Evolutionary conservation across 1,140 invertebrate genomes (phyloP).

Genomic region (Brachionus rubens): DNA sequence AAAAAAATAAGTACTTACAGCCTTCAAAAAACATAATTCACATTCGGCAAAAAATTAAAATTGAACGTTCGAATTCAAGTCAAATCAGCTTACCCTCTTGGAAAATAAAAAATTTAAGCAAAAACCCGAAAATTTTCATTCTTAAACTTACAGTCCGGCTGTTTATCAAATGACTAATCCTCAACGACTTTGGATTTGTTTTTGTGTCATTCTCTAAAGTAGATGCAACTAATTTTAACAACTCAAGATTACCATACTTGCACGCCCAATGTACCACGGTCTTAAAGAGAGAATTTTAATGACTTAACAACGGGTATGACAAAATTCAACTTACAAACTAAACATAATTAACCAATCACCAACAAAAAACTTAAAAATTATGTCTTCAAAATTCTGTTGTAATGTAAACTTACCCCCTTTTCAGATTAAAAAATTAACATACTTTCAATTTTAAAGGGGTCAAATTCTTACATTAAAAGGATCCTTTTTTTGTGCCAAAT

Average conservation of each 20-base stretch:
- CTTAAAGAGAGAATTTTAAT: not conserved
- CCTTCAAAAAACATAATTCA: not conserved
- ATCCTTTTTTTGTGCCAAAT: conserved; percentile 44
- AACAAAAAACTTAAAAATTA: not conserved
- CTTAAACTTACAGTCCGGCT: conserved; percentile 18
- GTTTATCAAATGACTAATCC: conserved; percentile 39
- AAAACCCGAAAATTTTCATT: not conserved
- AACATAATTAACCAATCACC: not conserved
- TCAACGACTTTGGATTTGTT: conserved; percentile 10
- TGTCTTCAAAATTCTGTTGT: not conserved
- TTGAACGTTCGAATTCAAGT: not conserved
- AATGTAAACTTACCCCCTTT: not conserved
- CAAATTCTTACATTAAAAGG: conserved; percentile 20
- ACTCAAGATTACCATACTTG: conserved; percentile 37
- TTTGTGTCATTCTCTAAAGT: conserved; percentile 35
- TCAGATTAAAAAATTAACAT: not conserved
- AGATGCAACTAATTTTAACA: conserved; percentile 31
- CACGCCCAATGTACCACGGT: conserved; percentile 44
- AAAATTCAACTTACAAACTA: conserved; percentile 39
- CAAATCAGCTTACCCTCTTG: conserved; percentile 2
- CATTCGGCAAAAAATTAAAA: too few relatives aligned
- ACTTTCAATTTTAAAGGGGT: too few relatives aligned
- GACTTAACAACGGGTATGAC: not conserved
- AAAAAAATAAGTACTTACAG: not conserved
- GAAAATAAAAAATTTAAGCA: not conserved